phyloP scores from a whole-genome alignment of 2,797 vertebrate species.

The Mallotus villosus region DNA sequence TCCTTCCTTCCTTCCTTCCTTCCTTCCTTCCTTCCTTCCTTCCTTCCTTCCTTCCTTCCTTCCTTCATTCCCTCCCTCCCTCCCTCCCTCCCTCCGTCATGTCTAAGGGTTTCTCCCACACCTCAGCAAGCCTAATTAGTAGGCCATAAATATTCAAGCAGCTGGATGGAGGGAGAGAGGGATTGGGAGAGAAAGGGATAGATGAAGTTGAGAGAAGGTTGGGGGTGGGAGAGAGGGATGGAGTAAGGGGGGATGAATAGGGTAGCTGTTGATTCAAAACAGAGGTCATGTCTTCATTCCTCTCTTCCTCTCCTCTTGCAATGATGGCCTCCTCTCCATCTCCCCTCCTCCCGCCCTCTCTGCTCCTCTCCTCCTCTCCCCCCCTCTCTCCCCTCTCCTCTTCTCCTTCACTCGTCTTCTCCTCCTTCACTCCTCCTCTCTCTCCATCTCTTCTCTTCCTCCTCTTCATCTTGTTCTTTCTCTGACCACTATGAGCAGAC shows the following conservation, averaged over 20 bases:
- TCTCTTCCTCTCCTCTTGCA: no score
- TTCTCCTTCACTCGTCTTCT: no score
- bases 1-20: no score
- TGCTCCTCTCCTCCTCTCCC: no score
- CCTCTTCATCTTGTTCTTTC: no score
- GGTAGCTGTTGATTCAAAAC: not conserved
- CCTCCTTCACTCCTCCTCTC: no score
- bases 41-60: conserved; percentile 41
- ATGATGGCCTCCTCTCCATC: no score
- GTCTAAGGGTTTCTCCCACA: conserved; percentile 59
- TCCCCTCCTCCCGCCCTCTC: no score
- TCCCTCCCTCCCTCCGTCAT: conserved; percentile 44
- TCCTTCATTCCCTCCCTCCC: conserved; percentile 34
- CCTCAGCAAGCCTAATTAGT: conserved; percentile 63
- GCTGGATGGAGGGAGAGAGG: conserved; percentile 47
- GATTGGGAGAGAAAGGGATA: conserved; percentile 32
- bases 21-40: conserved; percentile 31
- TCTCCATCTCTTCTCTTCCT: no score
- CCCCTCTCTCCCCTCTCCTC: no score
- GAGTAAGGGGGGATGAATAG: not conserved
- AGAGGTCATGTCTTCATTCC: not conserved
- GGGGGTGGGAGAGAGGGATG: conserved; percentile 17
- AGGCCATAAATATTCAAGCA: conserved; percentile 72
- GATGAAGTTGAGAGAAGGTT: conserved; percentile 15
- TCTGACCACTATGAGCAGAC: not conserved